Evolutionary conservation across 2,797 vertebrate species (phyloP).

Genomic region (Coracias cyanogaster): DNA sequence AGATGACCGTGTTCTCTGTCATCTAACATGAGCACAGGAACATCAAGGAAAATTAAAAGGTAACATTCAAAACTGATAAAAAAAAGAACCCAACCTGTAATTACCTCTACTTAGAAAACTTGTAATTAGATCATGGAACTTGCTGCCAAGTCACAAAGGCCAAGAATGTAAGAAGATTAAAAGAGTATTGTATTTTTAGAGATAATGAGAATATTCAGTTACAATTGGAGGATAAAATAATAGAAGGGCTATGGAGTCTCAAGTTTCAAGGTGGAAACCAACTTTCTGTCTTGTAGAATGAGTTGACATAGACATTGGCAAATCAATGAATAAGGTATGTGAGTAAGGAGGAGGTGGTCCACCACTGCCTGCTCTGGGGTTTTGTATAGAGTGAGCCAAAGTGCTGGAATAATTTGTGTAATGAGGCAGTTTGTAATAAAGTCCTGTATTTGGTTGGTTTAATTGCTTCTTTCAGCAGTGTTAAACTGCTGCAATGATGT

Average conservation of each 20-base stretch:
- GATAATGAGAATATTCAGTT: slow-evolving; percentile 43
- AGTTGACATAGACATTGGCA: not conserved
- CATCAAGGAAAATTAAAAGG: slow-evolving; percentile 49
- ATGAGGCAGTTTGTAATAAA: not conserved
- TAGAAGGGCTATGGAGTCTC: not conserved
- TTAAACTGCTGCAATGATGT: not conserved
- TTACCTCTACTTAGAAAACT: slow-evolving; percentile 53
- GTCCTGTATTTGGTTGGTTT: not conserved
- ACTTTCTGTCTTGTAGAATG: not conserved
- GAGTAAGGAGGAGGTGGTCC: not conserved
- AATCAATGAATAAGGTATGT: not conserved
- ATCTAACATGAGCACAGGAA: slow-evolving; percentile 7
- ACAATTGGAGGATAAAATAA: slow-evolving; percentile 32
- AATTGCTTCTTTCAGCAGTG: not conserved
- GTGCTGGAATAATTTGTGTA: not conserved
- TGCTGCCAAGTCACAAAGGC: slow-evolving; percentile 49
- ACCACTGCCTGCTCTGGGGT: not conserved
- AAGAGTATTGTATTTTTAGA: slow-evolving; percentile 47
- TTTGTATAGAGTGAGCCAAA: not conserved
- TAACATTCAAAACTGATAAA: slow-evolving; percentile 56
- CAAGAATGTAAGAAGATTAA: slow-evolving; percentile 50
- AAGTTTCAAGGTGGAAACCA: not conserved
- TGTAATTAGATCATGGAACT: slow-evolving; percentile 47
- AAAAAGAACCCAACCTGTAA: not conserved
- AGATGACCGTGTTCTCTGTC: slow-evolving; percentile 8